Evolutionary conservation across 2,888 invertebrate genomes (phyloP), one percentile per base, ranked within the genome.

Genomic region (Heliothis peltigera): DNA sequence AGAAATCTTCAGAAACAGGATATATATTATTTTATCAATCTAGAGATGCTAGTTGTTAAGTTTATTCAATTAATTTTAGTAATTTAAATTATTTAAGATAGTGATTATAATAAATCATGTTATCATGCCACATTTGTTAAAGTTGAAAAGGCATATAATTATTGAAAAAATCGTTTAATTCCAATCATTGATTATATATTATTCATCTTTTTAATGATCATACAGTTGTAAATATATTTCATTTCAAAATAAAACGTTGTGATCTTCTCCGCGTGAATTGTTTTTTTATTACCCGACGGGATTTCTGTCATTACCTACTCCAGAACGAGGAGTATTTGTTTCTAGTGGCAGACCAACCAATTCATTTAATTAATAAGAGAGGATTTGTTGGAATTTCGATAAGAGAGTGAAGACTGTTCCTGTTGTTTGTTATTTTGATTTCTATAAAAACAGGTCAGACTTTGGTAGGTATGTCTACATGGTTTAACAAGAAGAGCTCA

Each of bases 11-110:
- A 43, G 99, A 99, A 95, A 99, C 99, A 59, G 99, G 99, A 84
- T 99, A 99, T 95, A 99, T 99, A 91, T 95, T 99, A 85, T 99
- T 99, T 95, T 99, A 99, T 95, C 99, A 99, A 94, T 98, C 98
- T 65, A 97, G 98, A 87, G 98, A 98, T 80, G 94, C 93, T 93
- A 95, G 93, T 94, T 97, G 97, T 91, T 96, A 94, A 93, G 90
- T 93, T 91, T 92, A 84, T 87, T 84, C 82, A 84, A 84, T 86
- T 84, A 86, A 84, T 84, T 87, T 88, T 92, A 91, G 88, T 91
- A 89, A 92, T 91, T 93, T 92, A 93, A 92, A 90, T 87, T 85
- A 89, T 89, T 89, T 88, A 89, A 89, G 72, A 89, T 90, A 91
- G 89, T 89, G 89, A 88, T 82, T 84, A 88, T 87, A 84, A 87